These are phyloP conservation scores for Sebastes dallii DNA, from an alignment of 2,797 vertebrate genomes.

Conservation along the genomic window DNA sequence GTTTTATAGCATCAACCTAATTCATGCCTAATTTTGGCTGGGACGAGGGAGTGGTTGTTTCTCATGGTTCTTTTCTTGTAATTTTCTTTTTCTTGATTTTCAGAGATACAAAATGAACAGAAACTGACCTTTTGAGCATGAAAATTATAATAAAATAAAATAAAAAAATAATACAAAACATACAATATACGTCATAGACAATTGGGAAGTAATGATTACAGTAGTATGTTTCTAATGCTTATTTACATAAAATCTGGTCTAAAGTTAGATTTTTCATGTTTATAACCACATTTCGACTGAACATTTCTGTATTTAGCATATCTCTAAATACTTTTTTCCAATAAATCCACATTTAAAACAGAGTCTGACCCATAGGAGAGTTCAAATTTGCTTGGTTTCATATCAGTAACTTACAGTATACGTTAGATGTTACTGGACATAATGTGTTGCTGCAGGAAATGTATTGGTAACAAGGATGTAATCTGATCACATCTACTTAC, in stretches of 20 bases:
- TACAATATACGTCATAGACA: too few relatives aligned
- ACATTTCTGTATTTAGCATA: neutral
- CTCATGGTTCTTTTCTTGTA: neutral
- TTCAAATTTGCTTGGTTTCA: neutral
- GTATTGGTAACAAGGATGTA: neutral
- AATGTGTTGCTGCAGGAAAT: neutral
- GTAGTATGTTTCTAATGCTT: too few relatives aligned
- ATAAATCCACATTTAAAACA: neutral
- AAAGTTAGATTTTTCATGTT: neutral
- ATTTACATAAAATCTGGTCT: fast-evolving
- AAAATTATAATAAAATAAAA: neutral
- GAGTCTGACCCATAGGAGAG: neutral
- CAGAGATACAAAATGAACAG: too few relatives aligned
- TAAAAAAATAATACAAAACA: too few relatives aligned
- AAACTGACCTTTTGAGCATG: too few relatives aligned
- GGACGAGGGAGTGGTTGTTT: neutral
- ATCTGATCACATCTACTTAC: conserved; percentile 78
- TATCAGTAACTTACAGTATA: neutral
- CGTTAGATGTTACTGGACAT: neutral
- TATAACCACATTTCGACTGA: neutral
- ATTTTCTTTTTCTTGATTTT: too few relatives aligned
- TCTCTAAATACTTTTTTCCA: neutral
- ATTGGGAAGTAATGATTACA: too few relatives aligned
- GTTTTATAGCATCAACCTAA: neutral
- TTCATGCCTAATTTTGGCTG: neutral